Conservation (phyloP, 2,888 invertebrate species). For the Conchocele bisecta region DNA sequence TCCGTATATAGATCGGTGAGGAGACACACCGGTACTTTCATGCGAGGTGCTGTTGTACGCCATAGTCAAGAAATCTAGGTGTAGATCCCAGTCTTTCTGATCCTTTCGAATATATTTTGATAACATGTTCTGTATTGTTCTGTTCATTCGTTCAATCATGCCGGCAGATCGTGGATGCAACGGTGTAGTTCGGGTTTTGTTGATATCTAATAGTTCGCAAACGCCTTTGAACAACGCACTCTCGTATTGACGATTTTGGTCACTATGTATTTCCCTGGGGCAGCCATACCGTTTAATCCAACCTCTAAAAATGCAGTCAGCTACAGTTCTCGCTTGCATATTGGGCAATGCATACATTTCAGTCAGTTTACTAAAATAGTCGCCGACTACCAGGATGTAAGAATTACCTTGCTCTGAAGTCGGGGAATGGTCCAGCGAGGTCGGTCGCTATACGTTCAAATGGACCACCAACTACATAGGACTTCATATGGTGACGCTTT, state of each 20-base stretch:
- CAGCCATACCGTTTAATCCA: conserved; percentile 40
- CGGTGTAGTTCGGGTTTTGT: neutral
- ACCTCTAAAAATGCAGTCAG: conserved; percentile 11
- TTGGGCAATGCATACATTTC: neutral
- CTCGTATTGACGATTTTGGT: conserved; percentile 30
- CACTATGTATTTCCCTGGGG: conserved; percentile 21
- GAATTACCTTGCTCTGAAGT: neutral
- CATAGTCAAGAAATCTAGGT: conserved; percentile 1
- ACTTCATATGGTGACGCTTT: neutral
- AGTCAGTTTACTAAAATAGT: neutral
- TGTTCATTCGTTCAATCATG: conserved; percentile 21
- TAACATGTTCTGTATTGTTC: neutral
- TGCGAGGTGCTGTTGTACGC: conserved; percentile 1
- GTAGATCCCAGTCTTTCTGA: conserved; percentile 13
- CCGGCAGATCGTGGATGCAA: conserved; percentile 22
- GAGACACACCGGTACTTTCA: conserved; percentile 1
- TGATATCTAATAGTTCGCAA: conserved; percentile 15
- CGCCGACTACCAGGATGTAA: conserved; percentile 2
- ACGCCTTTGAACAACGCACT: conserved; percentile 25
- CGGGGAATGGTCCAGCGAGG: neutral
- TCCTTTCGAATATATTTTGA: conserved; percentile 3
- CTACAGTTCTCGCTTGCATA: neutral
- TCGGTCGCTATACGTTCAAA: neutral
- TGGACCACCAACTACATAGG: neutral
- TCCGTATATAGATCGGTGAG: neutral